Percentiles rank a stretch among this genome's conserved stretches.
Evolutionary conservation across 2,888 invertebrate genomes (phyloP).

Genomic region (Ophion ellenae): DNA sequence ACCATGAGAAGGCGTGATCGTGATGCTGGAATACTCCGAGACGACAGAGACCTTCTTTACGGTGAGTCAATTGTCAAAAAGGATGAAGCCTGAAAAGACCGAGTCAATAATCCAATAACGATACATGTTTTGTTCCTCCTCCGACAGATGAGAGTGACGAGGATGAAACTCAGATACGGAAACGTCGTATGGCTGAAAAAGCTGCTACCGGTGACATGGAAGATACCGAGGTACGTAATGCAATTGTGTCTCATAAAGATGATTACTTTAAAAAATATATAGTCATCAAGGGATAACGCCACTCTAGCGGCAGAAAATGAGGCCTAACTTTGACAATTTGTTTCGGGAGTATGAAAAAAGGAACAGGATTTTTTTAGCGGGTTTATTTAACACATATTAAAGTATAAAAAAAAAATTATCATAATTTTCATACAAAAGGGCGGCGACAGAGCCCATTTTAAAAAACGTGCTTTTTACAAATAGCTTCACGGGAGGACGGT

Average conservation of each 20-base stretch:
- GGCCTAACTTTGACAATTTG: too few relatives aligned
- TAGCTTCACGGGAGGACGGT: too few relatives aligned
- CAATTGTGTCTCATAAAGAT: conserved; percentile 28
- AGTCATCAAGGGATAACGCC: too few relatives aligned
- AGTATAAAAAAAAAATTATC: too few relatives aligned
- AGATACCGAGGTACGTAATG: conserved; percentile 87
- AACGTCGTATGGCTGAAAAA: conserved; percentile 93
- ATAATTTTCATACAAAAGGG: too few relatives aligned
- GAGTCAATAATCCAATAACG: conserved; percentile 56
- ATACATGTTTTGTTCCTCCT: conserved; percentile 16
- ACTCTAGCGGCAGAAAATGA: too few relatives aligned
- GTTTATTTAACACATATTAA: too few relatives aligned
- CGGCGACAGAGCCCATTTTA: too few relatives aligned
- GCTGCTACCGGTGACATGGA: conserved; percentile 92
- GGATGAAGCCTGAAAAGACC: conserved; percentile 66
- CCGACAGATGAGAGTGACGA: conserved; percentile 91
- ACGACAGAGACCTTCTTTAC: conserved; percentile 94
- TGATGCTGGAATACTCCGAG: conserved; percentile 89
- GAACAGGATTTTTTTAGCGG: too few relatives aligned
- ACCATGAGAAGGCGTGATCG: conserved; percentile 94
- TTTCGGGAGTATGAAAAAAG: too few relatives aligned
- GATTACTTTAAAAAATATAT: not conserved
- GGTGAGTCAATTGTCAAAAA: conserved; percentile 85
- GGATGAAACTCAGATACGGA: conserved; percentile 88
- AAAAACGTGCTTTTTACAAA: too few relatives aligned